Base-by-base conservation (phyloP, 2,888 invertebrate species). In the Drosophila helvetica region DNA sequence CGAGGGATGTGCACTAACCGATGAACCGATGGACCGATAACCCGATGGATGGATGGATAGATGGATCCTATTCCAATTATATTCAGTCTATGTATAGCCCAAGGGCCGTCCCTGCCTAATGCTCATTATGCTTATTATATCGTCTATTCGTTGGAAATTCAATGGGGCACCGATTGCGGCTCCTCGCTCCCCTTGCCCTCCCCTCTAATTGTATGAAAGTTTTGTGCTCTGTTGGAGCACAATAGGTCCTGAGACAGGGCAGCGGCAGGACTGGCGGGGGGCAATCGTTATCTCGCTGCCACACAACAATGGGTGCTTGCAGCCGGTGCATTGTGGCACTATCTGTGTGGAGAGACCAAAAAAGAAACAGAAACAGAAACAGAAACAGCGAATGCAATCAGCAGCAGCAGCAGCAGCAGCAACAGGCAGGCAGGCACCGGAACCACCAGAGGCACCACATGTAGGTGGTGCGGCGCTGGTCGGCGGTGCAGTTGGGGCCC, bases 301-400 rank as follows among this genome's bases (percentile, higher is more conserved):
- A 15, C 15, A 54, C 51, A 74, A 77, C 75, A 81, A 83, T 73
- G 67, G 51, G 19, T 51, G 47, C 38, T 1, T 15, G 38, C 38
- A 38, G 38, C 38, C 43, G 57, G 51, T 61, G 70, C 56, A 83
- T 77, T 75, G 69, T 70, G 38, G 15, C 38, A 60, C 64, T 72
- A 77, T 71, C 77, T 79, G 74, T 79, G 74, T 77, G 64, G 75
- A 56, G 68, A 46, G 52, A 54, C 19, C 54, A 60, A n/a, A n/a
- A n/a, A n/a, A n/a, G n/a, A n/a, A 22, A 22, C 22, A 22, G 22
- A 4, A 84, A 58, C 61, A 64, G 70, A n/a, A 22, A 22, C 22
- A 22, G 22, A 4, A 84, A 58, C 61, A 64, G 70, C 52, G 54
- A 74, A 66, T 75, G 84, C 77, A 79, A 80, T 80, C 85, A 69